Base-by-base conservation (phyloP, 2,113 vertebrate genomes). In the Ornithorhynchus anatinus region DNA sequence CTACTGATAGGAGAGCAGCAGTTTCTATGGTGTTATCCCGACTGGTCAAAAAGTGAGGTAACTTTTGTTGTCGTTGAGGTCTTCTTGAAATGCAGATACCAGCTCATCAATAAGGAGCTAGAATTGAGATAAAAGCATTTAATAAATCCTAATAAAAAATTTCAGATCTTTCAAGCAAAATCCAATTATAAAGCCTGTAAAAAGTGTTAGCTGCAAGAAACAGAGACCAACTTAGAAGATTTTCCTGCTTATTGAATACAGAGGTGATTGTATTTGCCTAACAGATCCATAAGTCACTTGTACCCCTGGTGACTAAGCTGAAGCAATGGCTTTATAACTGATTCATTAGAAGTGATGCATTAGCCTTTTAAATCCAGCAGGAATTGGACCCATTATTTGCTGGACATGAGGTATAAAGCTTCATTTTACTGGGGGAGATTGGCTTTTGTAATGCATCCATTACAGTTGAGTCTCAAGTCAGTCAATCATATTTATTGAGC, bases 181-280 rank as follows among this genome's bases (percentile, higher is more conserved):
- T 36, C 64, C 78, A 84, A 66, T 80, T 72, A 67, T 57, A 74
- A 70, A 76, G 65, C 72, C 32, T 84, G 69, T 82, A 53, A 84
- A 81, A 69, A 67, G 58, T 29, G 44, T 27, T 14, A 5, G 8
- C 0, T 5, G 69, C 66, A 74, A 81, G 83, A 87, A 87, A 57
- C 27, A 86, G 75, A 86, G 44, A 82, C 53, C 69, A 79, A 75
- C 32, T 84, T 22, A 60, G n/a, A 71, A 39, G 36, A 89, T 82
- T 84, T 91, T 86, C 53, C 56, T 65, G 32, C 33, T 39, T 53
- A 52, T 62, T 16, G 27, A 60, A 64, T 40, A 79, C 60, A 85
- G 61, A 86, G 23, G 9, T 65, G 77, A 50, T 56, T 81, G 65
- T 73, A 82, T 87, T 89, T 58, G 57, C 65, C 40, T 1, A 9